Evolutionary conservation across 1,140 invertebrate species (phyloP).

Genomic region (Drosophila persimilis): DNA sequence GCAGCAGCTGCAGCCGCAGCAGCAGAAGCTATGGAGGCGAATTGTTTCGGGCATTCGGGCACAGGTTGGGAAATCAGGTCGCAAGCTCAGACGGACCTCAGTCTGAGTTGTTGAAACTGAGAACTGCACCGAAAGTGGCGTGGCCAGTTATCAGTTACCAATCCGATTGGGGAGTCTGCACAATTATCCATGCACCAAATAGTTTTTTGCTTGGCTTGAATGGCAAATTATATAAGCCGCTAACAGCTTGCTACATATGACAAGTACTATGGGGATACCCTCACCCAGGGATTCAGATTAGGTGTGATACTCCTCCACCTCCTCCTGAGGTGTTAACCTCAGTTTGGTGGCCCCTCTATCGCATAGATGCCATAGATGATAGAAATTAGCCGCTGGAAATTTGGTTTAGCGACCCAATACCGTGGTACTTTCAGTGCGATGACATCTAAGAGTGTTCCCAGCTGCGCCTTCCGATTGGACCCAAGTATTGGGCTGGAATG

Average conservation of each 20-base stretch:
- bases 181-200: conserved; percentile 57
- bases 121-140: conserved; percentile 2
- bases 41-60: background rate
- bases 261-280: too few relatives aligned
- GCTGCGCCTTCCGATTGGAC: too few relatives aligned
- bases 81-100: background rate
- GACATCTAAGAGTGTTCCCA: too few relatives aligned
- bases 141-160: conserved; percentile 1
- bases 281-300: background rate
- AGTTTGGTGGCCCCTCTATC: too few relatives aligned
- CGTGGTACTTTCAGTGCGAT: too few relatives aligned
- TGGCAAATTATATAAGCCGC: conserved; percentile 47
- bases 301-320: too few relatives aligned
- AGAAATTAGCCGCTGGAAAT: too few relatives aligned
- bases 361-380: too few relatives aligned
- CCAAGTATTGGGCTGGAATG: too few relatives aligned
- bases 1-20: conserved; percentile 7
- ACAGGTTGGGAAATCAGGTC: conserved; percentile 27
- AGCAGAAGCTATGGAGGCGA: background rate
- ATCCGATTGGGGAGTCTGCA: background rate
- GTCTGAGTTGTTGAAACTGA: background rate
- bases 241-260: conserved; percentile 10
- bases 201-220: conserved; percentile 50
- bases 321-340: too few relatives aligned
- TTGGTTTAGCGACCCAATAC: too few relatives aligned